Evolutionary conservation across 2,797 vertebrate genomes (phyloP).

Genomic region (Tokudaia muenninki): DNA sequence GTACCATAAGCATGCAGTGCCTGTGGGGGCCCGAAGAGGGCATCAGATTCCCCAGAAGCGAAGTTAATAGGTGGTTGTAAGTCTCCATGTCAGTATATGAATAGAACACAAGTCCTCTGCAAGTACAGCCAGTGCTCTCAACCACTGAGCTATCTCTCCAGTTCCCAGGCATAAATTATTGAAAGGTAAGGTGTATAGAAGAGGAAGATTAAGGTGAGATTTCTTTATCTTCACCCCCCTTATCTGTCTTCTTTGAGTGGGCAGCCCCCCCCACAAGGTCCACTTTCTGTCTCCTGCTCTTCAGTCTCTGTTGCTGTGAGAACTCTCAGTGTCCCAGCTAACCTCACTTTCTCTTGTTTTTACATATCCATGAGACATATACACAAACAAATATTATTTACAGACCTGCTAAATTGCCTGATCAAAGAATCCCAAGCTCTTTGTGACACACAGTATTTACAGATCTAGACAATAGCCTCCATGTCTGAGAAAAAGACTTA

Average conservation of each 20-base stretch:
- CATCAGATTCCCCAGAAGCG: neutral
- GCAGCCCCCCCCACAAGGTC: too few relatives aligned
- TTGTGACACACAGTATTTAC: neutral
- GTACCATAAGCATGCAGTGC: neutral
- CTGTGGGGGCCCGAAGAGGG: neutral
- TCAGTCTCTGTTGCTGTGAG: neutral
- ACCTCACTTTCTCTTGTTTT: neutral
- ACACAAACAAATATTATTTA: neutral
- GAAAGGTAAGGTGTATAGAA: neutral
- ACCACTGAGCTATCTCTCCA: neutral
- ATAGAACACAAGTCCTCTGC: neutral
- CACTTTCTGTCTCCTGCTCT: neutral
- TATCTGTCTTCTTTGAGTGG: neutral
- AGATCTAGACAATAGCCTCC: neutral
- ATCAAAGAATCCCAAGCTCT: neutral
- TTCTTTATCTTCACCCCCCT: neutral
- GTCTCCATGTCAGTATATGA: too few relatives aligned
- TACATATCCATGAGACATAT: neutral
- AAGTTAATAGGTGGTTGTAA: too few relatives aligned
- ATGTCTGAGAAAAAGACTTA: neutral
- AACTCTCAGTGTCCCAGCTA: neutral
- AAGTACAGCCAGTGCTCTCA: neutral
- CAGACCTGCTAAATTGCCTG: neutral
- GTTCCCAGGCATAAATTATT: neutral
- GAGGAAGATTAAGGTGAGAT: neutral